Base-by-base conservation (phyloP, 2,797 vertebrate genomes). In the Siniperca undulata region DNA sequence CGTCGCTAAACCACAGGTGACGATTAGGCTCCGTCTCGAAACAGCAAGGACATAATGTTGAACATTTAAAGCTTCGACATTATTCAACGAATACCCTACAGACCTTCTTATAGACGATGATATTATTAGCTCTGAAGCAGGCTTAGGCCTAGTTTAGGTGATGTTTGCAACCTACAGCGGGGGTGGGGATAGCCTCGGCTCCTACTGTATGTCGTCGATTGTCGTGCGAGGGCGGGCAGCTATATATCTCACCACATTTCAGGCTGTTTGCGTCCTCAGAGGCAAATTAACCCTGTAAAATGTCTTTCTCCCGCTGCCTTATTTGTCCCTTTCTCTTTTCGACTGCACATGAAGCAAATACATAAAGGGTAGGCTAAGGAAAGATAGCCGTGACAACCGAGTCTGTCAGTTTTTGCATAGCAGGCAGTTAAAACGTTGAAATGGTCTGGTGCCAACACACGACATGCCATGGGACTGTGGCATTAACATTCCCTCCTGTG, bases 151-250 rank as follows among this genome's bases (percentile, higher is more conserved):
- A 83, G 87, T 88, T 89, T 77, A 81, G 83, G 84, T 88, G 92
- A 91, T 94, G 91, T 91, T 90, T 79, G 84, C 87, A 89, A 67
- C 86, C 91, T 86, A 75, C 85, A 78, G 92, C 87, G 87, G 93
- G 94, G 94, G 91, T 90, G 94, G 94, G 94, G 94, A 81, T 93
- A 92, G 92, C 90, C 89, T 92, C 92, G 92, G 92, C 90, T 88
- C 82, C 87, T 83, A 84, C 91, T 91, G 88, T 82, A 91, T 95
- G 91, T 93, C 91, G 94, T 95, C 92, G 92, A 88, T 91, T 80
- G 86, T 93, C 89, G 82, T 82, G 74, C 82, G 82, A 92, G 93
- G 92, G 91, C 89, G 90, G 87, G 90, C 86, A 83, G 86, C 73
- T 58, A 55, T 61, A 83, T 58, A 75, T 86, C 80, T 81, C 78